Evolutionary conservation across 2,113 vertebrate species (phyloP), one percentile per base, ranked within the genome.

Genomic region (Parus major): DNA sequence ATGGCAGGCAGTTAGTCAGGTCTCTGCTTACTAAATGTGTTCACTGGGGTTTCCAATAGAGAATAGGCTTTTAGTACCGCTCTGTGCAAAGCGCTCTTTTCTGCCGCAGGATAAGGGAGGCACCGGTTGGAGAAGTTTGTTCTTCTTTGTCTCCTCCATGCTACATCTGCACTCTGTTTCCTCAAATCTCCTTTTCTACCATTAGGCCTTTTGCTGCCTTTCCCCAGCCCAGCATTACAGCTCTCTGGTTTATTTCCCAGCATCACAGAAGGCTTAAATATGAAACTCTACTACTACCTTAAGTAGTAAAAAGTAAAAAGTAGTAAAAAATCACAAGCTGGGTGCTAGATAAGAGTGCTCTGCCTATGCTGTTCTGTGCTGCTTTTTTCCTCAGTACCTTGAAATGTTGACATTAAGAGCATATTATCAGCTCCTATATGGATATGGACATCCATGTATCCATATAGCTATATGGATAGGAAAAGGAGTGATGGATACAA

Each of bases 21-120:
- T 68, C 80, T 80, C 44, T 72, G 23, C 49, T 76, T 77, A 22
- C 27, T 64, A 19, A 86, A 39, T 56, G 12, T 55, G 55, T 49
- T 92, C 35, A 20, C n/a, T 21, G 6, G 25, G 35, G 66, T 70
- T 96, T 94, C 77, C 35, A 73, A 20, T 19, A 14, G 33, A 41
- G 39, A 52, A 35, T 12, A 55, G 5, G 61, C 12, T 73, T 77
- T 91, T n/a, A 61, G 28, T 20, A 33, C 8, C 22, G 11, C 29
- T 53, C 27, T 17, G 33, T 80, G 36, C 41, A 57, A 86, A 77
- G n/a, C 1, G 0, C 46, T 65, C 0, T 0, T 69, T 60, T 56
- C 68, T 86, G 31, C 50, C 0, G 0, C 39, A 41, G 60, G 61
- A 10, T 13, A 49, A 70, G 21, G 22, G 73, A 84, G 15, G 1